Evolutionary conservation across 2,888 invertebrate species (phyloP).

Genomic region (Meandrusa payeni): DNA sequence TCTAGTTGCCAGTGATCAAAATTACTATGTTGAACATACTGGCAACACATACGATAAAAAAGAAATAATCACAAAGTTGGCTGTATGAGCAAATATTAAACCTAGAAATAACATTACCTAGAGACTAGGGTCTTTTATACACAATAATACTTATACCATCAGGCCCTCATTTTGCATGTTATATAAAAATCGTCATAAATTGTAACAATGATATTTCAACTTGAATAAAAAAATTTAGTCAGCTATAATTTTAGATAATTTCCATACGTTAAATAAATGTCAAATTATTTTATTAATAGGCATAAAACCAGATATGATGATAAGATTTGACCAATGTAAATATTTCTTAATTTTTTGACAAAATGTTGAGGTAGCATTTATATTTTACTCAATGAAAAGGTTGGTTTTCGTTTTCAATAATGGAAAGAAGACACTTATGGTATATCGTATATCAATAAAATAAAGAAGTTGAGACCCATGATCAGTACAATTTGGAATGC

Average conservation of each 20-base stretch:
- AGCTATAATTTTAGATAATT: slow-evolving; percentile 30
- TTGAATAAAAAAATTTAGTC: slow-evolving; percentile 26
- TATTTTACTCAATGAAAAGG: no score
- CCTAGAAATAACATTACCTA: slow-evolving; percentile 63
- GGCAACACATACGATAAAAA: slow-evolving; percentile 33
- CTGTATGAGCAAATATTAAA: slow-evolving; percentile 63
- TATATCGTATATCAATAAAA: slow-evolving; percentile 6
- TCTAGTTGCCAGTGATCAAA: slow-evolving; percentile 30
- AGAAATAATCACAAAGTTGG: slow-evolving; percentile 40
- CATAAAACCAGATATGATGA: no score
- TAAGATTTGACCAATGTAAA: no score
- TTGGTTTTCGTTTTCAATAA: no score
- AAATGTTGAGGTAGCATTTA: slow-evolving; percentile 17
- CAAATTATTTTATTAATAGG: background rate
- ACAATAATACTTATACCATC: slow-evolving; percentile 55
- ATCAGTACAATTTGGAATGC: slow-evolving; percentile 31
- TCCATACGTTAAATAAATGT: background rate
- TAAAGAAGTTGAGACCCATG: slow-evolving; percentile 21
- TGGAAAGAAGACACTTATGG: slow-evolving; percentile 23
- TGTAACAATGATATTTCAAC: slow-evolving; percentile 47
- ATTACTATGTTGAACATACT: slow-evolving; percentile 18
- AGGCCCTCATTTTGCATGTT: slow-evolving; percentile 37
- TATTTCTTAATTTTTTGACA: no score
- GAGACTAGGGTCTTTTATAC: slow-evolving; percentile 66
- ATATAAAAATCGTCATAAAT: slow-evolving; percentile 51